Evolutionary conservation across 2,888 invertebrate genomes (phyloP), one percentile per base, ranked within the genome.

Genomic region (Leptopilina myrica): DNA sequence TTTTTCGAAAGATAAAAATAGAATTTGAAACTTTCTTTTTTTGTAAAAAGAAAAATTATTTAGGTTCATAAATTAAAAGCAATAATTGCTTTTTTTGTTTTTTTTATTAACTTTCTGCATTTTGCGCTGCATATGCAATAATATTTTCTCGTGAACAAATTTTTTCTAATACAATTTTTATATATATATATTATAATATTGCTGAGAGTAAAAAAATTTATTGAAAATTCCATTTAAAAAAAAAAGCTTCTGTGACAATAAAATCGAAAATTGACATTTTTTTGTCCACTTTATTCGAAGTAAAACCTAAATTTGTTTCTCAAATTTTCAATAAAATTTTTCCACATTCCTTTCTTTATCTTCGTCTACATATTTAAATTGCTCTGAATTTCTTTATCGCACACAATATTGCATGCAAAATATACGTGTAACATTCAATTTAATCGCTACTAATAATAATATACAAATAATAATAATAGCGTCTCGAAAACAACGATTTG

Each of bases 51-150:
- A 33, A 3, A 33, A 33, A 2, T 33, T 33, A 3, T 33, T 33
- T 33, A 33, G 33, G 33, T 33, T 33, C 33, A 33, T 33, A 33
- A 33, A 33, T 33, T 33, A 20, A 62, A 20, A 20, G 62, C 62
- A 15, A 20, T 62, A 62, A 62, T 33, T 33, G 33, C 33, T 33
- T 15, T 62, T 15, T 62, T n/a, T 62, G 12, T 49, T 49, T 49
- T 49, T 49, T 49, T 49, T 49, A 49, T 49, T 49, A 49, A 62
- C 15, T 5, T 62, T 62, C 20, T 62, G 62, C 62, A 62, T 62
- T 62, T 20, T 62, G 62, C 62, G 20, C 62, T 62, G 62, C 62
- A 15, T 62, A 15, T 62, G 62, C 62, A 62, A 62, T 62, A 20
- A 11, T 49, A 9, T 49, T 49, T 49, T 49, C 4, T 49, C 2